phyloP scores from a whole-genome alignment of 2,888 invertebrate genomes.

The Suillia variegata region DNA sequence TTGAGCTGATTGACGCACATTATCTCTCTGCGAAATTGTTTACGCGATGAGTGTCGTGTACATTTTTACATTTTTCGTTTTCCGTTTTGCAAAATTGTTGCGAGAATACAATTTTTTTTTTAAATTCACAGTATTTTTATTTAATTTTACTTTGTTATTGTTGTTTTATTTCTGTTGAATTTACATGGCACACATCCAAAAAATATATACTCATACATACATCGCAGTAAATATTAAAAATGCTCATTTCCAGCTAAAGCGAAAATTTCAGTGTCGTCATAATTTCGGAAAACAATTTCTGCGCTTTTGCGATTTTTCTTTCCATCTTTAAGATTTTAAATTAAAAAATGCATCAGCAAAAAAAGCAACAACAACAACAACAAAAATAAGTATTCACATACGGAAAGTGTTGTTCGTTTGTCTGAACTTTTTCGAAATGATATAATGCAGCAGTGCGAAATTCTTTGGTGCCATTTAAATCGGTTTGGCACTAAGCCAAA shows the following conservation, averaged over 20 bases:
- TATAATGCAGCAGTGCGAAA: no score
- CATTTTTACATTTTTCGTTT: neutral
- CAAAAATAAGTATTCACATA: neutral
- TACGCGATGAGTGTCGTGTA: neutral
- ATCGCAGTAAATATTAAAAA: neutral
- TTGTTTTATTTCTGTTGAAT: neutral
- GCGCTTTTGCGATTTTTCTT: neutral
- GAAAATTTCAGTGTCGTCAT: conserved; percentile 6
- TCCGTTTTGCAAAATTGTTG: neutral
- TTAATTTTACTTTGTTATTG: neutral
- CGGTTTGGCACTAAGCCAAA: no score
- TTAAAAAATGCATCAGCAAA: no score
- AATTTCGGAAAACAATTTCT: neutral
- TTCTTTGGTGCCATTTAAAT: no score
- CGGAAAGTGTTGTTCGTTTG: no score
- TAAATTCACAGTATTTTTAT: neutral
- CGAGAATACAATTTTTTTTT: neutral
- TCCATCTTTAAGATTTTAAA: no score
- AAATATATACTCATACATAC: no score
- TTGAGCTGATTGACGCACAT: conserved; percentile 2
- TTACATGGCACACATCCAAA: conserved; percentile 1
- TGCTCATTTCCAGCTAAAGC: neutral
- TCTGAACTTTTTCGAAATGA: no score
- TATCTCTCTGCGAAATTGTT: neutral
- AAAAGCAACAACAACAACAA: no score